phyloP scores from a whole-genome alignment of 2,797 vertebrate genomes.

The Notolabrus celidotus region DNA sequence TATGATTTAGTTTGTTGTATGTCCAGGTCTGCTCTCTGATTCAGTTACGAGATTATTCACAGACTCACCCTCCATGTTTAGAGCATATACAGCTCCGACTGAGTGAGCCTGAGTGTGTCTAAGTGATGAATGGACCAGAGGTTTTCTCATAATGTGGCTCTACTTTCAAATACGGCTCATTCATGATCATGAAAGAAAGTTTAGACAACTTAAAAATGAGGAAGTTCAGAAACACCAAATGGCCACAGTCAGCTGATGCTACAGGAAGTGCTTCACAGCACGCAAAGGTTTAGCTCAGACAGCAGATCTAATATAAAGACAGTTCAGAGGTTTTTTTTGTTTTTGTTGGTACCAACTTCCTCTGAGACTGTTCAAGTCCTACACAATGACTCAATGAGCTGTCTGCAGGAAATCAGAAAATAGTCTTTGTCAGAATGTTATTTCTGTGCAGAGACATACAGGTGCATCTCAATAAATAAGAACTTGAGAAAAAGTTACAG shows the following conservation, averaged over 20 bases:
- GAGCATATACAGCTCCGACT: conserved; percentile 11
- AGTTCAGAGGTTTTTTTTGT: too few species aligned
- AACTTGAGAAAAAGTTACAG: too few species aligned
- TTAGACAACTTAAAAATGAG: conserved; percentile 39
- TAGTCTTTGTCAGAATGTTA: too few species aligned
- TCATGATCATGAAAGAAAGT: conserved; percentile 44
- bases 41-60: conserved; percentile 23
- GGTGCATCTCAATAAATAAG: too few species aligned
- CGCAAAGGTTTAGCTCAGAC: conserved; percentile 14
- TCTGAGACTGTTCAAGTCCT: not conserved
- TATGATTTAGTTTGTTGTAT: conserved; percentile 18
- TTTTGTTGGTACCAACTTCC: not conserved
- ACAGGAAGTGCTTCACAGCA: conserved; percentile 4
- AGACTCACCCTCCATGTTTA: conserved; percentile 31
- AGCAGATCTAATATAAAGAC: not conserved
- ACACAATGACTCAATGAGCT: not conserved
- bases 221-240: conserved; percentile 37
- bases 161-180: conserved; percentile 54
- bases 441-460: too few species aligned
- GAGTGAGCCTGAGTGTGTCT: conserved; percentile 34
- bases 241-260: conserved; percentile 42
- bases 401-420: not conserved
- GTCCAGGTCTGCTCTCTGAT: conserved; percentile 9
- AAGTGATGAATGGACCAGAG: conserved; percentile 47
- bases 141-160: conserved; percentile 39